Conservation (phyloP, 2,888 invertebrate species). For the Dinocampus coccinellae region DNA sequence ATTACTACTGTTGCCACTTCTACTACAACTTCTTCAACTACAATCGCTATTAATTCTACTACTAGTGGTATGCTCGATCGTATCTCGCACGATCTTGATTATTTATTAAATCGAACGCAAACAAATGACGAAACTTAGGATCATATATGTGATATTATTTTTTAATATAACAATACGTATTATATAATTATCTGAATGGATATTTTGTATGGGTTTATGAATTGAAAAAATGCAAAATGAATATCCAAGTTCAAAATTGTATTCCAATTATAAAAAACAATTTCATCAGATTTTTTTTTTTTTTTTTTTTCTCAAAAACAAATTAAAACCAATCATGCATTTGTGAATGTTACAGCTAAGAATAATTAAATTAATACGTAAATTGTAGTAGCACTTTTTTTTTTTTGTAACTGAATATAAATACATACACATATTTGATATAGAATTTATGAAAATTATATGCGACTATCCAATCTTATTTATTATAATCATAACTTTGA, state of each 20-base stretch:
- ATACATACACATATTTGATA: not conserved
- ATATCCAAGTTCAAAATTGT: not conserved
- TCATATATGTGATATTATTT: not conserved
- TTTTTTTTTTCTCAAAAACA: not conserved
- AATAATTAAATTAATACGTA: not conserved
- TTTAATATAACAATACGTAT: too few relatives aligned
- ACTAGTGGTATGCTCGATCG: constrained; percentile 78
- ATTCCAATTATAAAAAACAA: not conserved
- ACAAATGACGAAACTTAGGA: constrained; percentile 55
- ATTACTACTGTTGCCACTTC: not conserved
- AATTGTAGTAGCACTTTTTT: not conserved
- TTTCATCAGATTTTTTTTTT: not conserved
- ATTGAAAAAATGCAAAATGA: not conserved
- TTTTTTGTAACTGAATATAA: not conserved
- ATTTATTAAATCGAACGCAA: constrained; percentile 79
- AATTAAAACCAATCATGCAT: not conserved
- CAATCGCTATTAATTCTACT: not conserved
- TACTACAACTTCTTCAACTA: not conserved
- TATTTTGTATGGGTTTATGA: not conserved
- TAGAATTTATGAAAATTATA: not conserved
- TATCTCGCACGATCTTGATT: constrained; percentile 86
- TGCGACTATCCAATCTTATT: not conserved
- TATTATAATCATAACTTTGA: not conserved
- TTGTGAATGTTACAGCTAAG: not conserved
- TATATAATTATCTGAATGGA: not conserved